A percentile compares a stretch with the other conserved stretches of the same genome.
Conservation (phyloP, 2,888 invertebrate species). For the Thysanoteuthis rhombus region DNA sequence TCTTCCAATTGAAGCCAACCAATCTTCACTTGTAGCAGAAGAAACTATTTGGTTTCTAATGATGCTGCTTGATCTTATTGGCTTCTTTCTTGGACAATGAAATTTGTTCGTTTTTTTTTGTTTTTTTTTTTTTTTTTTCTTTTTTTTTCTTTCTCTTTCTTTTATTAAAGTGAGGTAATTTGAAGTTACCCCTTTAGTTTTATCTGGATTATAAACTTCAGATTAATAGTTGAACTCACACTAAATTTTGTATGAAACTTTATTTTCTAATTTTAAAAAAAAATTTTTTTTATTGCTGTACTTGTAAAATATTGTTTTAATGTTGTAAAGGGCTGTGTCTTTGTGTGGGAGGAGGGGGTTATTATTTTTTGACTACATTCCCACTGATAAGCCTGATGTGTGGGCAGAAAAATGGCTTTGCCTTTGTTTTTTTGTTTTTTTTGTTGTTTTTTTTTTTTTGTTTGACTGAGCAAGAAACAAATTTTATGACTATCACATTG, state of each 20-base stretch:
- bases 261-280: neutral
- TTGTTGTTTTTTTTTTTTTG: neutral
- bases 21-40: neutral
- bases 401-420: neutral
- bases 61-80: neutral
- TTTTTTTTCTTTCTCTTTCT: no score
- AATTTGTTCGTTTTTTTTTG: neutral
- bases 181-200: neutral
- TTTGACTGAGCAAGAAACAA: neutral
- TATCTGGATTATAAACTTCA: neutral
- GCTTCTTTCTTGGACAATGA: no score
- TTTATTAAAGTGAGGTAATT: no score
- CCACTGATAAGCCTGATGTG: neutral
- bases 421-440: no score
- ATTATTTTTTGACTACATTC: neutral
- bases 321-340: neutral
- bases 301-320: neutral
- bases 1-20: neutral
- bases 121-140: neutral
- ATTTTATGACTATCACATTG: neutral
- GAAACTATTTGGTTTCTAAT: neutral
- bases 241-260: neutral
- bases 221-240: neutral
- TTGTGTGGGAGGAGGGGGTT: neutral
- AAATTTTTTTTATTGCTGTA: neutral